Evolutionary conservation across 2,113 vertebrate species (phyloP).

Genomic region (Pomatostomus ruficeps): DNA sequence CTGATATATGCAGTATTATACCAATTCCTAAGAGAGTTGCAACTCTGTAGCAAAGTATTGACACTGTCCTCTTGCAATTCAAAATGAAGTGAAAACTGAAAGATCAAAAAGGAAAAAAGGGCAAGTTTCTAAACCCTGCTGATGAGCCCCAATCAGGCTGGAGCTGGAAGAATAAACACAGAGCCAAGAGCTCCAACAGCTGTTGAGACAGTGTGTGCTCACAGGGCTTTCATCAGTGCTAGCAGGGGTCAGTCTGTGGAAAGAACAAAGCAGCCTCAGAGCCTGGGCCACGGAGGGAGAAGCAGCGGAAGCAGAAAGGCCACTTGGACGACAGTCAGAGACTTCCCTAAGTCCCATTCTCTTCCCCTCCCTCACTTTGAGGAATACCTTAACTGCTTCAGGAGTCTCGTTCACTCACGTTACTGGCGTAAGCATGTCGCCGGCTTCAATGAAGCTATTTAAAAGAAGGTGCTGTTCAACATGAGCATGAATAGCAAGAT

Average conservation of each 20-base stretch:
- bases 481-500: background rate
- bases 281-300: background rate
- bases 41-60: background rate
- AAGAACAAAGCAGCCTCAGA: constrained; percentile 70
- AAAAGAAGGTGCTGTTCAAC: background rate
- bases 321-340: background rate
- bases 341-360: background rate
- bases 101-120: background rate
- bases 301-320: constrained; percentile 11
- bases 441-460: background rate
- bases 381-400: constrained; percentile 20
- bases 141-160: background rate
- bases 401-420: background rate
- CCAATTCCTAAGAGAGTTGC: background rate
- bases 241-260: constrained; percentile 20
- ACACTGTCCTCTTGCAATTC: background rate
- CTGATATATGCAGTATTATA: background rate
- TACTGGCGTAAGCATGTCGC: background rate
- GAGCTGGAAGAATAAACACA: constrained; percentile 29
- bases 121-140: background rate
- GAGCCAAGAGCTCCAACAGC: constrained; percentile 46
- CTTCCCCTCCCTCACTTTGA: background rate
- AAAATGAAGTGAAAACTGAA: background rate
- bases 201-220: constrained; percentile 57
- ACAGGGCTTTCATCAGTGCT: constrained; percentile 31